A percentile compares a stretch with the other conserved stretches of the same genome.
Evolutionary conservation across 1,140 invertebrate genomes (phyloP).

Genomic region (Aphis gossypii): DNA sequence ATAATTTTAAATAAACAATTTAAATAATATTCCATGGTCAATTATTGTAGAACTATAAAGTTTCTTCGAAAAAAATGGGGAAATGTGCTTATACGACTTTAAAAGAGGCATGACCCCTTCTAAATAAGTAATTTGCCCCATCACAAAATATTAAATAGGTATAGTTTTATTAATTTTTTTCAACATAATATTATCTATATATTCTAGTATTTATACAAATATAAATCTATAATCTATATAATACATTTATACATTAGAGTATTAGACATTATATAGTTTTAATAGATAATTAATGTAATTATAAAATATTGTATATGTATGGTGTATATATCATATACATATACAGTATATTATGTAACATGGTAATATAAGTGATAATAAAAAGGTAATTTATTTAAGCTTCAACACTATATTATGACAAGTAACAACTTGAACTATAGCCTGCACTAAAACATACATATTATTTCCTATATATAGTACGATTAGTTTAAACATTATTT

Average conservation of each 20-base stretch:
- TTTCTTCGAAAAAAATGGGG: background rate
- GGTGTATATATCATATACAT: background rate
- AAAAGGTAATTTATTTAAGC: background rate
- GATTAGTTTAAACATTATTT: background rate
- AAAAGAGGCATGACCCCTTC: background rate
- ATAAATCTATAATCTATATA: background rate
- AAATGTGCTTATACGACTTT: background rate
- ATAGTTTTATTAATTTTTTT: background rate
- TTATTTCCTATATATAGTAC: background rate
- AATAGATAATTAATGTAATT: background rate
- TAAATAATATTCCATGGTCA: background rate
- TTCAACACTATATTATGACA: background rate
- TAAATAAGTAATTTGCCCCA: too few relatives aligned
- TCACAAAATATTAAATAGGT: background rate
- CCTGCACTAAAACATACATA: background rate
- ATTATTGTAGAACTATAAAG: background rate
- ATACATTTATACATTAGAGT: background rate
- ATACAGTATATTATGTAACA: background rate
- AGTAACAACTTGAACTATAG: background rate
- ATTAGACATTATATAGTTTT: background rate
- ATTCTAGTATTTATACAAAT: background rate
- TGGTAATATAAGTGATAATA: background rate
- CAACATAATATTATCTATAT: background rate
- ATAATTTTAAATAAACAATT: too few relatives aligned
- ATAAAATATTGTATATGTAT: background rate